A percentile compares a stretch with the other conserved stretches of the same genome.
phyloP scores from a whole-genome alignment of 92 coral and sea anemone species.

The Heteractis magnifica region DNA sequence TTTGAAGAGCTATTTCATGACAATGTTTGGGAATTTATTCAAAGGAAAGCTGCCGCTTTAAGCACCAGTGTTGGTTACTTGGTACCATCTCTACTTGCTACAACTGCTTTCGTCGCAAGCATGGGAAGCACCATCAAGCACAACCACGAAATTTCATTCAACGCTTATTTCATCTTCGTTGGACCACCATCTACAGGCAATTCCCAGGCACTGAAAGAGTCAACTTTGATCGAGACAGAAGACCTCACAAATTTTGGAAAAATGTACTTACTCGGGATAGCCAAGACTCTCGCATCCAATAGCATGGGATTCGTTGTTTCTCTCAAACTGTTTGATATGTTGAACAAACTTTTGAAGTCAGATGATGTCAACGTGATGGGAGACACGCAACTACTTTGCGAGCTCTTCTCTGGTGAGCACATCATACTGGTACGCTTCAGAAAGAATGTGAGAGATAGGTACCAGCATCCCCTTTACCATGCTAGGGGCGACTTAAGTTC shows the following conservation, averaged over 20 bases:
- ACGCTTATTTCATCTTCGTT: conserved; percentile 34
- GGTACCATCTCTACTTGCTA: conserved; percentile 45
- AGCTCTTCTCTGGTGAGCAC: conserved; percentile 61
- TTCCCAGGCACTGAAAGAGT: conserved; percentile 36
- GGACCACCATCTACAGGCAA: conserved; percentile 46
- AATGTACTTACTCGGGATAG: conserved; percentile 36
- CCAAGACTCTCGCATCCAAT: conserved; percentile 5
- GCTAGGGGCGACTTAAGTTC: conserved; percentile 43
- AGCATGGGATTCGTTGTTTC: conserved; percentile 23
- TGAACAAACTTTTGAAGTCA: conserved; percentile 49
- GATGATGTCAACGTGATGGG: conserved; percentile 53
- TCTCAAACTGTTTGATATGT: conserved; percentile 36
- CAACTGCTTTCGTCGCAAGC: conserved; percentile 49
- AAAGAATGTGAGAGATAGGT: conserved; percentile 37
- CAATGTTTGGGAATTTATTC: conserved; percentile 31
- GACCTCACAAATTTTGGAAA: conserved; percentile 1
- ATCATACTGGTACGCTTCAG: conserved; percentile 50
- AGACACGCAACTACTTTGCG: conserved; percentile 57
- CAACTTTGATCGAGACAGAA: neutral
- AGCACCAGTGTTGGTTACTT: too few species aligned
- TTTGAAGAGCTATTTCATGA: conserved; percentile 32
- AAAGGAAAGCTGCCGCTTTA: conserved; percentile 29
- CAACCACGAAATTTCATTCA: conserved; percentile 30
- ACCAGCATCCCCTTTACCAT: conserved; percentile 43
- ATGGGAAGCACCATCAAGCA: conserved; percentile 26